phyloP scores from a whole-genome alignment of 30 jellyfish, hydroid and myxozoan species.

The Cassiopea xamachana region DNA sequence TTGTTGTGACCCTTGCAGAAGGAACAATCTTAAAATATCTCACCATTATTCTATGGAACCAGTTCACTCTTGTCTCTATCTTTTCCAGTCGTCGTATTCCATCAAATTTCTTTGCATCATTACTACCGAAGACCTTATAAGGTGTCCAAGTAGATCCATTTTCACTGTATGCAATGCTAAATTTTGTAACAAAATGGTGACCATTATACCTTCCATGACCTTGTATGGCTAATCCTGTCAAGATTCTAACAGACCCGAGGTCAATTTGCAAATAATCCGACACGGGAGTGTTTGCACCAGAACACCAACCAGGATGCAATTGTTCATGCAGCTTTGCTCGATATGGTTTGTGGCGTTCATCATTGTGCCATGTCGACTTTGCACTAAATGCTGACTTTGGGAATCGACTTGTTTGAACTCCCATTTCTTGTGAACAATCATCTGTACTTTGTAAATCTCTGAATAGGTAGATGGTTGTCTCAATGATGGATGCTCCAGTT shows the following conservation, averaged over 20 bases:
- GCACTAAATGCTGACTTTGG: conserved; percentile 57
- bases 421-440: conserved; percentile 64
- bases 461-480: conserved; percentile 12
- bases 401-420: conserved; percentile 24
- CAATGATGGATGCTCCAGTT: conserved; percentile 1
- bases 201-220: conserved; percentile 2
- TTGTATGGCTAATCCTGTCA: conserved; percentile 64
- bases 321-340: conserved; percentile 11
- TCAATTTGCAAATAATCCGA: conserved; percentile 40
- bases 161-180: neutral
- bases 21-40: conserved; percentile 54
- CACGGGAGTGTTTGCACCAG: neutral
- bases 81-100: neutral
- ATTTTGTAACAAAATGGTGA: neutral
- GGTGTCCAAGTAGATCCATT: conserved; percentile 17
- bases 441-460: conserved; percentile 15
- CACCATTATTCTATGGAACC: conserved; percentile 30
- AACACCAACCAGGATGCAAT: conserved; percentile 35
- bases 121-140: neutral
- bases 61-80: conserved; percentile 34
- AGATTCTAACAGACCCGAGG: conserved; percentile 20
- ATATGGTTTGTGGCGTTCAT: neutral
- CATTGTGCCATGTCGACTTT: neutral
- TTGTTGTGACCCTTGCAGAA: conserved; percentile 4
- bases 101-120: neutral